Conservation (phyloP, 2,888 invertebrate species). For the Synanthedon andrenaeformis region DNA sequence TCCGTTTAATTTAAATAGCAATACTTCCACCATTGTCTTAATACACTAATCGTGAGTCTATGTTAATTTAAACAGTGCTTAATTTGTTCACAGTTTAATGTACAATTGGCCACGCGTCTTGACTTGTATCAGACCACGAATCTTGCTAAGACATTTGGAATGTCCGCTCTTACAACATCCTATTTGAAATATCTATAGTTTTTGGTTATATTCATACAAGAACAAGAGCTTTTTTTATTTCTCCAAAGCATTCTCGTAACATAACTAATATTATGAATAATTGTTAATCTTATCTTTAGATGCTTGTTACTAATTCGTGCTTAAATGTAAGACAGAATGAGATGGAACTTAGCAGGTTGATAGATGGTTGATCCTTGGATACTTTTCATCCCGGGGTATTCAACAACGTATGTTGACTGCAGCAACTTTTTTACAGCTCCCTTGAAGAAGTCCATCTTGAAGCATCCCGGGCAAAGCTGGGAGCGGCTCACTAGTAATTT, state of each 20-base stretch:
- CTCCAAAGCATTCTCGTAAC: not conserved
- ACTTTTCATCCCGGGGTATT: too few relatives aligned
- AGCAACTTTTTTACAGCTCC: too few relatives aligned
- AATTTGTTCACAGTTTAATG: slow-evolving; percentile 60
- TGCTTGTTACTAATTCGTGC: too few relatives aligned
- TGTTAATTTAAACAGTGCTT: slow-evolving; percentile 16
- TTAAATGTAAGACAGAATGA: too few relatives aligned
- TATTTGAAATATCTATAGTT: not conserved
- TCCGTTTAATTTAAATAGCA: not conserved
- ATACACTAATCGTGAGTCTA: slow-evolving; percentile 23
- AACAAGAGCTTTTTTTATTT: not conserved
- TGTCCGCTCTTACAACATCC: not conserved
- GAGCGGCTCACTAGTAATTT: too few relatives aligned
- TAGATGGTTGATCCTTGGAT: too few relatives aligned
- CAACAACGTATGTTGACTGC: too few relatives aligned
- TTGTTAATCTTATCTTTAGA: too few relatives aligned
- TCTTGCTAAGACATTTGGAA: not conserved
- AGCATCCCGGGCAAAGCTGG: too few relatives aligned
- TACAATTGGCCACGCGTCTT: slow-evolving; percentile 41
- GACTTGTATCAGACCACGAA: not conserved
- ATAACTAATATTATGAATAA: not conserved
- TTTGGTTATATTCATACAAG: not conserved
- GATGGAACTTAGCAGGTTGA: too few relatives aligned
- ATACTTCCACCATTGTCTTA: not conserved
- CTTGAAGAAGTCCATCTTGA: too few relatives aligned